These are phyloP conservation scores for Caenorhabditis virilis DNA, from an alignment of 2,888 invertebrate species.

Conservation along the genomic window DNA sequence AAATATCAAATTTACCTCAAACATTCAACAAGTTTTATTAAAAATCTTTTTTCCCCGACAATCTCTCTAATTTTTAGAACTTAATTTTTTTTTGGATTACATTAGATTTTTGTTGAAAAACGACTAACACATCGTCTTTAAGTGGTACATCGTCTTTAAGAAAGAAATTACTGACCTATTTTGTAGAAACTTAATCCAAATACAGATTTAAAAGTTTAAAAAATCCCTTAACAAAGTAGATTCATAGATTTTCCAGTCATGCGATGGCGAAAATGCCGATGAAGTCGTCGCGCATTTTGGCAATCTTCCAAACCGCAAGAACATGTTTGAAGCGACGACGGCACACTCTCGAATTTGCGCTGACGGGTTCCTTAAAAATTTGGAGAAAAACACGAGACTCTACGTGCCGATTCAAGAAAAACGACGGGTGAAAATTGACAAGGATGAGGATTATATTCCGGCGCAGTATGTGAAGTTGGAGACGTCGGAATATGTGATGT, in stretches of 20 bases:
- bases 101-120: too few relatives aligned
- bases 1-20: background rate
- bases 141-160: too few relatives aligned
- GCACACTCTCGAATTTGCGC: constrained; percentile 2
- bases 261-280: constrained; percentile 2
- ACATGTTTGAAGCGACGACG: constrained; percentile 2
- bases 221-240: background rate
- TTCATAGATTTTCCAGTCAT: background rate
- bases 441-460: constrained; percentile 5
- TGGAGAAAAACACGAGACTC: constrained; percentile 2
- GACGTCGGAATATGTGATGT: constrained; percentile 24
- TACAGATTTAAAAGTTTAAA: background rate
- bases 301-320: background rate
- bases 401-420: constrained; percentile 2
- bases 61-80: too few relatives aligned
- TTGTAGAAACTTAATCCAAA: background rate
- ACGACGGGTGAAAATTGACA: constrained; percentile 1
- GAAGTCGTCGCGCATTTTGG: constrained; percentile 1
- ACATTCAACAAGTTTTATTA: background rate
- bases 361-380: constrained; percentile 3
- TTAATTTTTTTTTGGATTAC: too few relatives aligned
- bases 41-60: background rate
- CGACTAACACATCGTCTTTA: too few relatives aligned
- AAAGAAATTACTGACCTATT: background rate
- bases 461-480: constrained; percentile 21